A percentile compares a stretch with the other conserved stretches of the same genome.
These are phyloP conservation scores for Andricus grossulariae DNA, from an alignment of 1,140 invertebrate genomes.

Conservation along the genomic window DNA sequence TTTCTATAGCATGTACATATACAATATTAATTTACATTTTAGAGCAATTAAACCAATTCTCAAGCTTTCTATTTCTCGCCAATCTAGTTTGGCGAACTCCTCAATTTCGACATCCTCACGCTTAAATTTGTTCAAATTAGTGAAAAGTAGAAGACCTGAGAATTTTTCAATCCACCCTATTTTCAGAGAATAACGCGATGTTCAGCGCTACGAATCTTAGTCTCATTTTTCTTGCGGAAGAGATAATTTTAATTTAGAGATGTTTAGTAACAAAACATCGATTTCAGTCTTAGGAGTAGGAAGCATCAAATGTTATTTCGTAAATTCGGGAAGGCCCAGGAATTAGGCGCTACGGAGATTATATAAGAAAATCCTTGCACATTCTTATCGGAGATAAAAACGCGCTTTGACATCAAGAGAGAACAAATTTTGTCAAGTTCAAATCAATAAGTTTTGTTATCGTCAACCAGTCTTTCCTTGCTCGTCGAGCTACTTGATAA, in stretches of 20 bases:
- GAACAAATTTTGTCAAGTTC: no score
- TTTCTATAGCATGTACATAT: background rate
- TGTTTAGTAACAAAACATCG: slow-evolving; percentile 50
- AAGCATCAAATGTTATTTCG: slow-evolving; percentile 46
- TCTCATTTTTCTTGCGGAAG: slow-evolving; percentile 36
- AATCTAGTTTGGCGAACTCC: background rate
- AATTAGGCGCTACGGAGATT: background rate
- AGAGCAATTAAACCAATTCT: background rate
- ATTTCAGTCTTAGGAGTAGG: slow-evolving; percentile 62
- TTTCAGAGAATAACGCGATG: slow-evolving; percentile 43
- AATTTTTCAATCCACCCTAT: background rate
- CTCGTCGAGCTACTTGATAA: background rate
- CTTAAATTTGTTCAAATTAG: background rate
- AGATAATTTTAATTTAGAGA: slow-evolving; percentile 40
- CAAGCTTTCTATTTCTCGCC: background rate
- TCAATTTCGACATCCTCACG: background rate
- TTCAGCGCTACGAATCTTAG: slow-evolving; percentile 42
- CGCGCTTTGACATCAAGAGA: background rate
- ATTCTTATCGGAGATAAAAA: no score
- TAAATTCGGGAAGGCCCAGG: background rate
- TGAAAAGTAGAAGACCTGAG: background rate
- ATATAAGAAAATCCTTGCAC: no score
- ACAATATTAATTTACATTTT: slow-evolving; percentile 8
- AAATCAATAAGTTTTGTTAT: no score
- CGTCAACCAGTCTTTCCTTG: no score